These are phyloP conservation scores for Tenualosa thibaudeaui DNA, from an alignment of 2,797 vertebrate species.

Conservation along the genomic window DNA sequence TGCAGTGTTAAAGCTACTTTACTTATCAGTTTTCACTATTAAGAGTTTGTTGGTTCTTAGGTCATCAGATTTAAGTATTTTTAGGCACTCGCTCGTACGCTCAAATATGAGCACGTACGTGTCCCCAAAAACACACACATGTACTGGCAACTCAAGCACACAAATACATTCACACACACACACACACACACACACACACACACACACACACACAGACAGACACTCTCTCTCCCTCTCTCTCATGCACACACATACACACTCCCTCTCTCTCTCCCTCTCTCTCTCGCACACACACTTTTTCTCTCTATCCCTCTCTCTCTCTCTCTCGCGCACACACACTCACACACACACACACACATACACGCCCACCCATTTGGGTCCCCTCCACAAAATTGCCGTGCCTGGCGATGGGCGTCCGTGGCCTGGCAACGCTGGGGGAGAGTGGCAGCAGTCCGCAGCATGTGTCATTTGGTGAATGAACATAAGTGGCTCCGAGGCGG, in stretches of 20 bases:
- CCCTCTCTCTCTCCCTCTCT: not conserved
- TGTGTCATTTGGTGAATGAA: constrained; percentile 76
- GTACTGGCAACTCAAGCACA: not conserved
- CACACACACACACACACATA: constrained; percentile 47
- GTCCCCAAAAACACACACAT: not conserved
- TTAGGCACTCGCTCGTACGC: constrained; percentile 7
- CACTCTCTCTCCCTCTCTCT: too few relatives aligned
- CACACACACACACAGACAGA: constrained; percentile 22
- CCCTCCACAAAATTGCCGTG: constrained; percentile 55
- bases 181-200: not conserved
- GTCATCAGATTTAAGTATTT: not conserved
- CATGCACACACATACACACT: not conserved
- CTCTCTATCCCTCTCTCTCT: not conserved
- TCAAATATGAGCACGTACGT: not conserved
- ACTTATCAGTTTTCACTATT: not conserved
- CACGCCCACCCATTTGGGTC: constrained; percentile 52
- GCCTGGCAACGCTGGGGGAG: constrained; percentile 55
- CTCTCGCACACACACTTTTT: not conserved
- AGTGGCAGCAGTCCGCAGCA: constrained; percentile 40
- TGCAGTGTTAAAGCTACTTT: not conserved
- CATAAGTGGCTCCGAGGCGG: constrained; percentile 74
- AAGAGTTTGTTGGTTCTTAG: not conserved
- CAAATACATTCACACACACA: not conserved
- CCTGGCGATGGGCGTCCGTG: constrained; percentile 56
- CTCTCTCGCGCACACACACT: too few relatives aligned